Evolutionary conservation across 1,140 invertebrate species (phyloP).

Genomic region (Chionoecetes opilio): DNA sequence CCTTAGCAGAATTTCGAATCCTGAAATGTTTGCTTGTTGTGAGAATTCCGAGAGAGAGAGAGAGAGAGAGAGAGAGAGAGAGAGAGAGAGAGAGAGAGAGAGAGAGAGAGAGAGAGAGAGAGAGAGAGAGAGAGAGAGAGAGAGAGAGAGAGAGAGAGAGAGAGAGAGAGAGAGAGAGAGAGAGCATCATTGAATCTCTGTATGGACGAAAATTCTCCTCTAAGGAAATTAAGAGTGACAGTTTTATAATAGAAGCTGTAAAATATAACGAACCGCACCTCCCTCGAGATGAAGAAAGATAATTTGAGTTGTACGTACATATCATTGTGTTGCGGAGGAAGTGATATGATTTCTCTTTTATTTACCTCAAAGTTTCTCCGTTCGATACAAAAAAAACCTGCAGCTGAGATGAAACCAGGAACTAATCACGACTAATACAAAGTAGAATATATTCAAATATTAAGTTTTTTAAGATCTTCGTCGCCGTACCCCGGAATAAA

Average conservation of each 20-base stretch:
- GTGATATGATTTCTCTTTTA: no score
- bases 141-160: conserved; percentile 18
- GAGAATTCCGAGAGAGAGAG: not conserved
- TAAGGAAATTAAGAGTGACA: not conserved
- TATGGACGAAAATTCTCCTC: not conserved
- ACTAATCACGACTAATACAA: no score
- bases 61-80: no score
- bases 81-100: no score
- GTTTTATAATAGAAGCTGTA: conserved; percentile 17
- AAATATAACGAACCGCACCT: not conserved
- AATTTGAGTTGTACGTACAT: not conserved
- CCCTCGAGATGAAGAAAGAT: not conserved
- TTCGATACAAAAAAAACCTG: no score
- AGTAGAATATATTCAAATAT: no score
- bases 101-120: no score
- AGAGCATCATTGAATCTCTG: not conserved
- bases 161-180: conserved; percentile 18
- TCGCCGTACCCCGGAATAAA: no score
- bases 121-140: not conserved
- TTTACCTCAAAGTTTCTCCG: no score
- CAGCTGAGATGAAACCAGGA: no score
- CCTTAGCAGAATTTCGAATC: not conserved
- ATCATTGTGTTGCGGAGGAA: not conserved
- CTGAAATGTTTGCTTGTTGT: not conserved
- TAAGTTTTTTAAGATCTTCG: no score